Conservation (phyloP, 1,140 invertebrate species). For the Antheraea pernyi region DNA sequence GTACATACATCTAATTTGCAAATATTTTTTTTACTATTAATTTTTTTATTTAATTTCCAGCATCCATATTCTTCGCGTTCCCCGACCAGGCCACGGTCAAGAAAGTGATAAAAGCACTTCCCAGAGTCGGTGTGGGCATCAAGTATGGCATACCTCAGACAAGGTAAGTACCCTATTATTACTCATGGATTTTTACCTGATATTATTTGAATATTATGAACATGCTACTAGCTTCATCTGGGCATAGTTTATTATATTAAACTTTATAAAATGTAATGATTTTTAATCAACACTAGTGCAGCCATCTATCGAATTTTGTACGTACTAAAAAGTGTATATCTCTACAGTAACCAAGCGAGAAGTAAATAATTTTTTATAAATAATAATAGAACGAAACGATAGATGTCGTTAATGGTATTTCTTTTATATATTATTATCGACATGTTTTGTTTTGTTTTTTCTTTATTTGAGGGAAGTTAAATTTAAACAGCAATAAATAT, state of each 20-base stretch:
- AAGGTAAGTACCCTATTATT: conserved; percentile 81
- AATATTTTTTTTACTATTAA: not conserved
- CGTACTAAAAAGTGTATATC: not conserved
- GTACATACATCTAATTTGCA: too few species aligned
- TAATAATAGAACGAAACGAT: not conserved
- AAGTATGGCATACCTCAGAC: conserved; percentile 99
- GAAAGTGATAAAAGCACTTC: conserved; percentile 98
- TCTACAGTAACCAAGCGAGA: too few species aligned
- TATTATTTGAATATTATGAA: not conserved
- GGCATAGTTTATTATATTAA: not conserved
- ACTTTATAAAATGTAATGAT: not conserved
- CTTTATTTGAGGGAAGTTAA: too few species aligned
- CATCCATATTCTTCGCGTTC: conserved; percentile 99
- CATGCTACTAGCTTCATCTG: not conserved
- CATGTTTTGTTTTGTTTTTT: too few species aligned
- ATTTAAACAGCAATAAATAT: too few species aligned
- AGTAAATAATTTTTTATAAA: too few species aligned
- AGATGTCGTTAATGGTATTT: conserved; percentile 2
- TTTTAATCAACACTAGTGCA: not conserved
- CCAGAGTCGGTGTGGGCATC: conserved; percentile 98
- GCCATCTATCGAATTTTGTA: not conserved
- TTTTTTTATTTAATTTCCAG: conserved; percentile 78
- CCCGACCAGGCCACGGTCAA: conserved; percentile 97
- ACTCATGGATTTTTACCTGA: not conserved
- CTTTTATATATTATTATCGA: too few species aligned